Percentiles rank a stretch among this genome's conserved stretches.
Evolutionary conservation across 2,888 invertebrate species (phyloP).

Genomic region (Oxyteleia sp.): DNA sequence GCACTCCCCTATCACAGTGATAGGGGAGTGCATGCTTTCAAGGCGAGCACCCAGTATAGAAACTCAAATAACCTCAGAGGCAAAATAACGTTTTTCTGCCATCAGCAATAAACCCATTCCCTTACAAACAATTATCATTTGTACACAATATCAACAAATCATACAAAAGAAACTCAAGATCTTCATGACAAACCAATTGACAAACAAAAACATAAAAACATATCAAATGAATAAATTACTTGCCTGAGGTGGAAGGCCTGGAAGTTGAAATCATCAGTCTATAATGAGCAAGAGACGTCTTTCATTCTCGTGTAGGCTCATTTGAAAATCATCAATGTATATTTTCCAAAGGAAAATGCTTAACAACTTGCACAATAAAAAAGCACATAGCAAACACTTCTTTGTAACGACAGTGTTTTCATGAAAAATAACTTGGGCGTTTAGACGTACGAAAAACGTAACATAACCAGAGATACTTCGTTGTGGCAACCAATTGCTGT

Average conservation of each 20-base stretch:
- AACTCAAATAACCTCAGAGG: too few species aligned
- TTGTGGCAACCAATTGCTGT: constrained; percentile 26
- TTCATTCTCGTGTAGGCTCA: constrained; percentile 1
- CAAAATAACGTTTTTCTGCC: too few species aligned
- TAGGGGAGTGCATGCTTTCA: too few species aligned
- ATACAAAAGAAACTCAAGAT: too few species aligned
- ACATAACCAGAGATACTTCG: constrained; percentile 39
- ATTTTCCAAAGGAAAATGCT: constrained; percentile 13
- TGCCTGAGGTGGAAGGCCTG: constrained; percentile 51
- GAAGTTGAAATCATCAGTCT: constrained; percentile 42
- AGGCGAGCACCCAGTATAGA: too few species aligned
- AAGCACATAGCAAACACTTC: constrained; percentile 24
- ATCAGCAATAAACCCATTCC: too few species aligned
- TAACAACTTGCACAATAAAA: constrained; percentile 12
- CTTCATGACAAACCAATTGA: too few species aligned
- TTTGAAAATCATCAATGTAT: constrained; percentile 3
- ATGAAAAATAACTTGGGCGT: constrained; percentile 41
- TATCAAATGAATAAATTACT: constrained; percentile 24
- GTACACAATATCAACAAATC: too few species aligned
- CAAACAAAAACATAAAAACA: too few species aligned
- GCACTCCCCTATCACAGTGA: too few species aligned
- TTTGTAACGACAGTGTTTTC: constrained; percentile 9
- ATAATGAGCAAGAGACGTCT: constrained; percentile 36
- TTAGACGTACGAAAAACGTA: constrained; percentile 38
- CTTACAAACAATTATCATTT: too few species aligned